phyloP scores from a whole-genome alignment of 2,888 invertebrate species.

The Erannis defoliaria region DNA sequence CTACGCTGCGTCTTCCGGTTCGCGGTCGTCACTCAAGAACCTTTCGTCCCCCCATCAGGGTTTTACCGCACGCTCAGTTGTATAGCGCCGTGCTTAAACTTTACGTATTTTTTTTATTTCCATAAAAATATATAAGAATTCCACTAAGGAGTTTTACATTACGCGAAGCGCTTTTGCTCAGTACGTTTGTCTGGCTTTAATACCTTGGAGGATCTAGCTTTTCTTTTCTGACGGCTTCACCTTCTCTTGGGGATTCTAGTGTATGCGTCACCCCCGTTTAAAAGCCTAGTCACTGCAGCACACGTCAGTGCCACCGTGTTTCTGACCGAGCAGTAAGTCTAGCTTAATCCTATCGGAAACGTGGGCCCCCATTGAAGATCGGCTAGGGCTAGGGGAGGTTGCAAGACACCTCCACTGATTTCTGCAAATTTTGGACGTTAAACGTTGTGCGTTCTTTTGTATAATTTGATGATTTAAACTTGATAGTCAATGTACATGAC shows the following conservation, averaged over 20 bases:
- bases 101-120: no score
- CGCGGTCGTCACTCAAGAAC: no score
- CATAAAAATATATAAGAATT: no score
- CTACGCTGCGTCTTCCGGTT: no score
- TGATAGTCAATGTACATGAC: no score
- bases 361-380: slow-evolving; percentile 84
- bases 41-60: no score
- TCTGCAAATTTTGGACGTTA: slow-evolving; percentile 49
- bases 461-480: neutral
- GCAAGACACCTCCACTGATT: slow-evolving; percentile 68
- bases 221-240: neutral
- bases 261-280: neutral
- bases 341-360: slow-evolving; percentile 86
- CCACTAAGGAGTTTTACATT: no score
- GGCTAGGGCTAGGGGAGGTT: slow-evolving; percentile 59
- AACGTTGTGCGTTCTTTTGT: slow-evolving; percentile 9
- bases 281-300: slow-evolving; percentile 18
- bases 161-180: no score
- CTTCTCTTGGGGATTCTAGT: neutral
- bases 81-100: no score
- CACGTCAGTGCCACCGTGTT: slow-evolving; percentile 60
- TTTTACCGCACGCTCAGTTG: no score
- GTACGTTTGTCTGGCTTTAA: no score
- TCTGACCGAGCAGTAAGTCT: slow-evolving; percentile 86
- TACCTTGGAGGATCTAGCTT: no score